Conservation (phyloP, 2,113 vertebrate genomes). For the Alexandromys fortis region DNA sequence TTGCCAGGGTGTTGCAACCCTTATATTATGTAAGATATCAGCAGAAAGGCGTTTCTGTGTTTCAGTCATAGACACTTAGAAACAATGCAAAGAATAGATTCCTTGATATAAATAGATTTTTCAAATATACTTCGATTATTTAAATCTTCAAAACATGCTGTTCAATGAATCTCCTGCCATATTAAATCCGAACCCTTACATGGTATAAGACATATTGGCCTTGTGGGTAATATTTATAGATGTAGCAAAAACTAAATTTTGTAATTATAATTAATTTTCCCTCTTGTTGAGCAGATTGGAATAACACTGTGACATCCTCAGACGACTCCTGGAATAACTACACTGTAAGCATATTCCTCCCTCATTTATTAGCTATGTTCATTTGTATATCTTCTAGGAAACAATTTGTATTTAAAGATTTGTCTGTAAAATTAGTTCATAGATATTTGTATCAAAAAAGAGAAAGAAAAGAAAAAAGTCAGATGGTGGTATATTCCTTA, state of each 20-base stretch:
- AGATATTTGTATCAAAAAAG: background rate
- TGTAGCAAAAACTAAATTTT: slow-evolving; percentile 22
- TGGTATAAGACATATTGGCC: background rate
- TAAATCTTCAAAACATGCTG: background rate
- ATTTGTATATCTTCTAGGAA: background rate
- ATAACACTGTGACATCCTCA: background rate
- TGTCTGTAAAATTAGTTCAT: background rate
- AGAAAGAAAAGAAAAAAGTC: background rate
- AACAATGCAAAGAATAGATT: background rate
- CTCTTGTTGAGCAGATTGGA: slow-evolving; percentile 64
- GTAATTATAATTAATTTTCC: slow-evolving; percentile 49
- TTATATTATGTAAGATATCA: background rate
- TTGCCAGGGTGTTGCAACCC: background rate
- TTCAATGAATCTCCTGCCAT: background rate
- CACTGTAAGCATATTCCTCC: slow-evolving; percentile 63
- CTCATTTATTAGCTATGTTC: background rate
- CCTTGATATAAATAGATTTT: background rate
- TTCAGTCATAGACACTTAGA: background rate
- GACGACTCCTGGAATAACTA: background rate
- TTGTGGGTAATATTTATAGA: background rate
- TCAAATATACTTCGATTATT: background rate
- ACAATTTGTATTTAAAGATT: background rate
- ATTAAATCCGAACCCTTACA: background rate
- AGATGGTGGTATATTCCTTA: background rate
- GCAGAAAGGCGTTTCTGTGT: background rate